These are phyloP conservation scores for Lordiphosa mommai DNA, from an alignment of 1,140 invertebrate species.

Conservation along the genomic window DNA sequence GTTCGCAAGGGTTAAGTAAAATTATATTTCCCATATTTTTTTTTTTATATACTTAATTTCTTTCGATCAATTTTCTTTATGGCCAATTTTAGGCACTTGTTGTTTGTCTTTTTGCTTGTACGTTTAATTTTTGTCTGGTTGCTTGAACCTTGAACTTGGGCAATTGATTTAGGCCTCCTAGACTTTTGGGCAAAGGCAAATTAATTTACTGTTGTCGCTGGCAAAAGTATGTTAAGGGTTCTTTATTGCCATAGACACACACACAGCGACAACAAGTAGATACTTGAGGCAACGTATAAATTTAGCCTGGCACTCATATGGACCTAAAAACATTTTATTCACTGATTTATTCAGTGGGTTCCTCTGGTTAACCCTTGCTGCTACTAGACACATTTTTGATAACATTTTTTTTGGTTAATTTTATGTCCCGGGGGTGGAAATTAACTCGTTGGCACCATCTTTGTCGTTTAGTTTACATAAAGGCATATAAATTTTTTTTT, in stretches of 20 bases:
- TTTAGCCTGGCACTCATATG: not conserved
- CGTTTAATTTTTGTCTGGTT: not conserved
- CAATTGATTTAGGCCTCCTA: conserved; percentile 3
- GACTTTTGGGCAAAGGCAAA: not conserved
- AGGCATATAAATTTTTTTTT: conserved; percentile 1
- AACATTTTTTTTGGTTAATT: not conserved
- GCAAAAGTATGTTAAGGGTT: conserved; percentile 3
- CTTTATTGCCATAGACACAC: conserved; percentile 1
- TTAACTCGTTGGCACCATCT: conserved; percentile 1
- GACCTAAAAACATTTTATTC: conserved; percentile 4
- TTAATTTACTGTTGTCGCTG: conserved; percentile 9
- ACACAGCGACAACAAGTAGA: not conserved
- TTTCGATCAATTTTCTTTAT: not conserved
- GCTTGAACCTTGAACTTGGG: conserved; percentile 3
- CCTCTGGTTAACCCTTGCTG: no score
- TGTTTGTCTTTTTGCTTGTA: not conserved
- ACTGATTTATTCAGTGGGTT: conserved; percentile 9
- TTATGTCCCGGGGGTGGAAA: conserved; percentile 1
- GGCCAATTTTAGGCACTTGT: not conserved
- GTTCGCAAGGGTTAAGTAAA: no score
- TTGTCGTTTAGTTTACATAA: conserved; percentile 3
- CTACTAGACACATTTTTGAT: not conserved
- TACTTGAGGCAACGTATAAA: conserved; percentile 8
- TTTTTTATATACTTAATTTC: no score
- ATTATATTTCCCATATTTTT: no score